phyloP scores from a whole-genome alignment of 1,140 invertebrate genomes.

The Nephila pilipes region DNA sequence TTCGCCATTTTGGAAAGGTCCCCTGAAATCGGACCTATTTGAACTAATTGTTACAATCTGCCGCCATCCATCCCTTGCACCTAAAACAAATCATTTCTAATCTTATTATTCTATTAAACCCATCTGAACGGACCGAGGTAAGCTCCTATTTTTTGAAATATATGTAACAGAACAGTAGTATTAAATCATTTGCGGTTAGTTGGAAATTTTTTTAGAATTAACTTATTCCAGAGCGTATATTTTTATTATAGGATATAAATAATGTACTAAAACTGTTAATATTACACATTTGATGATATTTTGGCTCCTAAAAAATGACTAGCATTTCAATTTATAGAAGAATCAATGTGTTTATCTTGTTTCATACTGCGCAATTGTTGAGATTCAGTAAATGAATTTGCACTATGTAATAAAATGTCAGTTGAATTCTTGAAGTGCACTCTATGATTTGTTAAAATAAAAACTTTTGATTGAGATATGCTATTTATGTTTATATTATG shows the following conservation, averaged over 20 bases:
- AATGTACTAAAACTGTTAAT: background rate
- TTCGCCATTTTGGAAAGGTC: constrained; percentile 81
- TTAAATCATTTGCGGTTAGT: constrained; percentile 17
- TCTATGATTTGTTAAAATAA: background rate
- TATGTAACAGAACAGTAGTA: background rate
- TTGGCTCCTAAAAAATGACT: background rate
- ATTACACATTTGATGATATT: background rate
- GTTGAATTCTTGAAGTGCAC: background rate
- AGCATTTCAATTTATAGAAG: background rate
- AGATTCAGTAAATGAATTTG: background rate
- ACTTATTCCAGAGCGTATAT: background rate
- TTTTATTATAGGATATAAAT: background rate
- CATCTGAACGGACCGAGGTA: constrained; percentile 82
- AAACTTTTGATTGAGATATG: background rate
- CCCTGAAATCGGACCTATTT: constrained; percentile 78
- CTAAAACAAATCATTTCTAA: constrained; percentile 78
- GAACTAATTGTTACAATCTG: constrained; percentile 80
- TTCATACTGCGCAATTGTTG: constrained; percentile 33
- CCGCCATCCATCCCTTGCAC: constrained; percentile 80
- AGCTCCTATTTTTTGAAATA: constrained; percentile 78
- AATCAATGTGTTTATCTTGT: constrained; percentile 6
- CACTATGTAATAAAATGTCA: background rate
- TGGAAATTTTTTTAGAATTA: background rate
- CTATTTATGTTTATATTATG: background rate
- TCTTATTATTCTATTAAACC: constrained; percentile 80